Percentiles rank a stretch among this genome's conserved stretches.
These are phyloP conservation scores for Pseudorasbora parva DNA, from an alignment of 2,113 vertebrate species.

Conservation along the genomic window DNA sequence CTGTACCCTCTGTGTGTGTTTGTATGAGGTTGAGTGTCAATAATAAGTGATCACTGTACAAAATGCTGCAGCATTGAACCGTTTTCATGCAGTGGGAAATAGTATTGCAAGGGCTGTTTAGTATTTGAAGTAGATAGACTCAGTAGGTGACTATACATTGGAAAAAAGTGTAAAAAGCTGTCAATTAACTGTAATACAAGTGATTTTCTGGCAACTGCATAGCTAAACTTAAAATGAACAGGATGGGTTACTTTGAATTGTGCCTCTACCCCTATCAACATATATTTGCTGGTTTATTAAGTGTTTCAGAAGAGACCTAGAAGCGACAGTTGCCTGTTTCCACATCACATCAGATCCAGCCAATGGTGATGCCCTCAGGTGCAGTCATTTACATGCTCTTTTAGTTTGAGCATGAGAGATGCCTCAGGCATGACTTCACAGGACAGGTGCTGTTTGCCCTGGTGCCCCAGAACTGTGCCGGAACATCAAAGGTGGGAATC, in stretches of 20 bases:
- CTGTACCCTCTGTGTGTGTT: neutral
- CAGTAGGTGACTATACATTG: neutral
- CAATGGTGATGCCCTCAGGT: conserved; percentile 25
- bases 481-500: conserved; percentile 57
- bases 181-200: too few species aligned
- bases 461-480: conserved; percentile 48
- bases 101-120: neutral
- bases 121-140: neutral
- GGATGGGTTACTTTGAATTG: neutral
- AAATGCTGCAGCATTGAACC: neutral
- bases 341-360: conserved; percentile 42
- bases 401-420: conserved; percentile 49
- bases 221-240: neutral
- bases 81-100: neutral
- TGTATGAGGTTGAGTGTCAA: conserved; percentile 13
- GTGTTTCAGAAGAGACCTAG: neutral
- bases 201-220: neutral
- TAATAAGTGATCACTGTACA: conserved; percentile 6
- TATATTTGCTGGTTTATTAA: neutral
- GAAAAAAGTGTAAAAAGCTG: neutral
- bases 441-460: conserved; percentile 59
- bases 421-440: conserved; percentile 60
- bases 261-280: neutral
- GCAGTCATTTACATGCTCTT: conserved; percentile 21
- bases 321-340: conserved; percentile 38